Evolutionary conservation across 2,797 vertebrate genomes (phyloP), one percentile per base, ranked within the genome.

Genomic region (Halcyon leucocephala): DNA sequence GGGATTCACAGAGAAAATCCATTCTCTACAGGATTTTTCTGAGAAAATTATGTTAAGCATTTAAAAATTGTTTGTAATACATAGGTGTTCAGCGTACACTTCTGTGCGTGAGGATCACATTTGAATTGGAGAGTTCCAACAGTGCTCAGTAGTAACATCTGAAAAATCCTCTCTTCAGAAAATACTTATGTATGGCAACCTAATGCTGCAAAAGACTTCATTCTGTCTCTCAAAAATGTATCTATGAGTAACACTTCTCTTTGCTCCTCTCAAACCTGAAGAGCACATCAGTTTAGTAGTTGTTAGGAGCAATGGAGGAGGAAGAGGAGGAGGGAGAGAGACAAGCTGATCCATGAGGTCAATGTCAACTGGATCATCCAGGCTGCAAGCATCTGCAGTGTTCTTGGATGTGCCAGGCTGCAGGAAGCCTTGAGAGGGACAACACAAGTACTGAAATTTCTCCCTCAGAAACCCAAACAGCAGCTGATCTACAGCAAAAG

Each of bases 21-120:
- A 66, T 82, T 93, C 78, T 95, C 76, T 64, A 72, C 25, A 64
- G 60, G 24, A 25, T 16, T 62, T 57, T 44, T 65, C 73, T 33
- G 8, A 44, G 74, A 55, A 82, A 91, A 73, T 0, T 1, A 72
- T 4, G 29, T 55, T 48, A 66, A 79, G 79, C 29, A 64, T 62
- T 87, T 70, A 37, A 72, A 82, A 81, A n/a, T 77, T 65, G 58
- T 21, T 37, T 67, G 14, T n/a, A 86, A 82, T 5, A 39, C 0
- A 28, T 20, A 72, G 26, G n/a, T 79, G 61, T 55, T 90, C 44
- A 7, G 0, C 42, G 72, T 26, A 15, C 72, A 91, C 54, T 72
- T 44, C 67, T 2, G 3, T 4, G 2, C 46, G 39, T 46, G 28
- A 37, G 49, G 37, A 86, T 61, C 66, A 44, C n/a, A 79, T 78